Conservation (phyloP, 2,797 vertebrate species). For the Gambusia yucatana region DNA sequence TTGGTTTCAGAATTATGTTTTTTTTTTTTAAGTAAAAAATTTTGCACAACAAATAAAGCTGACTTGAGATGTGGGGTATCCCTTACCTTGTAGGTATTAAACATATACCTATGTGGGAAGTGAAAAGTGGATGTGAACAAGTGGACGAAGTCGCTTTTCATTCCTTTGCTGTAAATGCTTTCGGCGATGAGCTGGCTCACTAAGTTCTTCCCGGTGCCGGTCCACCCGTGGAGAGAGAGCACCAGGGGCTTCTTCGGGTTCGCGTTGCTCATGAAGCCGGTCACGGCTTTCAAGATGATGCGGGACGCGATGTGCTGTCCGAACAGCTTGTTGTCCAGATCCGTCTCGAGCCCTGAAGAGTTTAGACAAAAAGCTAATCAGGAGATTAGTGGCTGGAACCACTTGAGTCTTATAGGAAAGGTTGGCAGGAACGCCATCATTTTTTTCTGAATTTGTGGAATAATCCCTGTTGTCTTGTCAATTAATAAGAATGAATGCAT, state of each 20-base stretch:
- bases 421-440: background rate
- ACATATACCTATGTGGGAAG: constrained; percentile 79
- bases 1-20: too few relatives aligned
- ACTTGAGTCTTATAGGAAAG: background rate
- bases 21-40: background rate
- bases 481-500: background rate
- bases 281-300: constrained; percentile 88
- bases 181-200: constrained; percentile 88
- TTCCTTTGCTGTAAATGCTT: constrained; percentile 85
- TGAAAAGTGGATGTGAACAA: constrained; percentile 90
- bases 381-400: background rate
- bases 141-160: constrained; percentile 89
- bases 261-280: constrained; percentile 86
- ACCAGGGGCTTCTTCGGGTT: constrained; percentile 91
- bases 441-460: background rate
- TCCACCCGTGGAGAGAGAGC: constrained; percentile 93
- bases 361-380: background rate
- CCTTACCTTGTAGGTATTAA: constrained; percentile 86
- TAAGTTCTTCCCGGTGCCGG: constrained; percentile 95
- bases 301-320: constrained; percentile 92
- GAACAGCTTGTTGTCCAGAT: constrained; percentile 85
- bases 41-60: too few relatives aligned
- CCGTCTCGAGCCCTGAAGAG: constrained; percentile 67
- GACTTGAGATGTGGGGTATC: too few relatives aligned
- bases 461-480: background rate